phyloP scores from a whole-genome alignment of 2,113 vertebrate genomes.

The Istiophorus platypterus region DNA sequence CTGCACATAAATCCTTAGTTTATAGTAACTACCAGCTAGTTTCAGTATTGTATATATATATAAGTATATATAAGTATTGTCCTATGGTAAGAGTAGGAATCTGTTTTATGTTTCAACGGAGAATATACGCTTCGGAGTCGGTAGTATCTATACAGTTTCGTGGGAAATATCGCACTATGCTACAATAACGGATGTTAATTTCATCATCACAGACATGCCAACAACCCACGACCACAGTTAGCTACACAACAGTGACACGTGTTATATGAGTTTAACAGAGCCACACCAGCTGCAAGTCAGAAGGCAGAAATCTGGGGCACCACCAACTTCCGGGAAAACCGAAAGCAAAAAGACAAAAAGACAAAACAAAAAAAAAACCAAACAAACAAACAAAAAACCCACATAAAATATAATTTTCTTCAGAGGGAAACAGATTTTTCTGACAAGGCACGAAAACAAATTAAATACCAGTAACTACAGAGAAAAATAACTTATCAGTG shows the following conservation, averaged over 20 bases:
- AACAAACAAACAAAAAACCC: too few relatives aligned
- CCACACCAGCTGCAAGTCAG: neutral
- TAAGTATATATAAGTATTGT: too few relatives aligned
- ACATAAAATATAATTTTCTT: too few relatives aligned
- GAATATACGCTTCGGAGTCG: too few relatives aligned
- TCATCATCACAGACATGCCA: too few relatives aligned
- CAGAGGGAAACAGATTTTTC: neutral
- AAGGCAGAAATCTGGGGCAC: neutral
- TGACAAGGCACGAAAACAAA: neutral
- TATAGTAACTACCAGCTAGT: neutral
- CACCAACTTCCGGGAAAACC: too few relatives aligned
- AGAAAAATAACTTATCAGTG: slow-evolving; percentile 12
- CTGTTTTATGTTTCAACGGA: too few relatives aligned
- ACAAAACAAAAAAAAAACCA: too few relatives aligned
- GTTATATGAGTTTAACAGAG: neutral
- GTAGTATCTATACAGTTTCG: too few relatives aligned
- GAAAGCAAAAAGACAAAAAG: too few relatives aligned
- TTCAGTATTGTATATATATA: neutral
- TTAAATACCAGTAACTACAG: neutral
- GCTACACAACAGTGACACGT: neutral
- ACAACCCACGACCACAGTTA: neutral
- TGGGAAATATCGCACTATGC: too few relatives aligned
- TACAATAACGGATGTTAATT: too few relatives aligned
- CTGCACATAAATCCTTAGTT: neutral
- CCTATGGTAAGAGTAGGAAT: neutral